A percentile compares a stretch with the other conserved stretches of the same genome.
Conservation (phyloP, 2,797 vertebrate species). For the Lagocephalus sceleratus region DNA sequence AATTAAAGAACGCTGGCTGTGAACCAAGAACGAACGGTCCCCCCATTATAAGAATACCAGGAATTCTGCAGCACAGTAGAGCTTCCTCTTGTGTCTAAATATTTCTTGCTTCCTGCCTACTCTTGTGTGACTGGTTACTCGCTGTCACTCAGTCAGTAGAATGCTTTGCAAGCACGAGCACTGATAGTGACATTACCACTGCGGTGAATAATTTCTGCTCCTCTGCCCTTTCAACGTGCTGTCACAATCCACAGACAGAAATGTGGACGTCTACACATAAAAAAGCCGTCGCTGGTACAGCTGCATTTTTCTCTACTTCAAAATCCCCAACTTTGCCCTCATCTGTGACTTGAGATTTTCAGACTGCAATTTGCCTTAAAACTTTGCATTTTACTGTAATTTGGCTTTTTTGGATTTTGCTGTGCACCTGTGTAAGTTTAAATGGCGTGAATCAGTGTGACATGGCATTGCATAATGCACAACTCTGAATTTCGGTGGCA, state of each 20-base stretch:
- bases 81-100: slow-evolving; percentile 54
- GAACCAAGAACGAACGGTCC: slow-evolving; percentile 16
- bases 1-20: slow-evolving; percentile 23
- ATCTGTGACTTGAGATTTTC: no score
- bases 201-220: slow-evolving; percentile 8
- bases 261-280: slow-evolving; percentile 23
- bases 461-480: no score
- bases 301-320: background rate
- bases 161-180: slow-evolving; percentile 41
- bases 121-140: slow-evolving; percentile 13
- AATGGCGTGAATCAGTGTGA: no score
- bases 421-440: no score
- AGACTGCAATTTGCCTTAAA: no score
- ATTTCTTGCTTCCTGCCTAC: slow-evolving; percentile 52
- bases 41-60: slow-evolving; percentile 49
- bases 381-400: no score
- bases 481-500: no score
- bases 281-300: background rate
- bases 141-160: slow-evolving; percentile 40
- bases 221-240: slow-evolving; percentile 14
- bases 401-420: no score
- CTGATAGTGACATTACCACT: slow-evolving; percentile 42
- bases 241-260: slow-evolving; percentile 12
- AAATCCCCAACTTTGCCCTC: no score
- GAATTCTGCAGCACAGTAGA: slow-evolving; percentile 45